These are phyloP conservation scores for Mormoops blainvillei DNA, from an alignment of 2,113 vertebrate genomes.

Conservation along the genomic window DNA sequence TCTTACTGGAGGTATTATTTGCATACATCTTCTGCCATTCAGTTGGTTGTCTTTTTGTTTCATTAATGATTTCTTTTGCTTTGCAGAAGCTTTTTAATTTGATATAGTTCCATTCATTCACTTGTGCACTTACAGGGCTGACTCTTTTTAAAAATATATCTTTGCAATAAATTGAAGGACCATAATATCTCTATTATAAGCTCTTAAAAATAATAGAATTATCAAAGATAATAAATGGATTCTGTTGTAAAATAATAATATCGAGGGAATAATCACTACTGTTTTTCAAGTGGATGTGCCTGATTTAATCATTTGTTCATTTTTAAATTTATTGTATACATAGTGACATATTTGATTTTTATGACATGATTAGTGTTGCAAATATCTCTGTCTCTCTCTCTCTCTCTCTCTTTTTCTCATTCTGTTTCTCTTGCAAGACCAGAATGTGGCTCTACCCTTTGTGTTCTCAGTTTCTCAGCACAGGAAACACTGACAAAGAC, in stretches of 20 bases:
- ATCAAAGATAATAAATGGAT: constrained; percentile 71
- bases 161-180: too few relatives aligned
- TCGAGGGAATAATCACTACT: not conserved
- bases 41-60: not conserved
- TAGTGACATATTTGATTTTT: not conserved
- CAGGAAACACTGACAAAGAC: not conserved
- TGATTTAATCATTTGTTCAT: not conserved
- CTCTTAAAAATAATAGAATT: constrained; percentile 68
- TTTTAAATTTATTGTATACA: not conserved
- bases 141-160: constrained; percentile 31
- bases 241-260: constrained; percentile 65
- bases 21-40: not conserved
- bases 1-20: not conserved
- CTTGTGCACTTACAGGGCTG: not conserved
- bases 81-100: not conserved
- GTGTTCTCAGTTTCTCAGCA: not conserved
- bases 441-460: not conserved
- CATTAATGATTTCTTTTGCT: not conserved
- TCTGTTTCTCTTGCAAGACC: not conserved
- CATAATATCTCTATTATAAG: too few relatives aligned
- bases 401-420: not conserved
- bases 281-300: not conserved
- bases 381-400: not conserved
- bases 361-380: not conserved
- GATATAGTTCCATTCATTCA: not conserved